These are phyloP conservation scores for Bagarius yarrelli DNA, from an alignment of 2,113 vertebrate species.

Conservation along the genomic window DNA sequence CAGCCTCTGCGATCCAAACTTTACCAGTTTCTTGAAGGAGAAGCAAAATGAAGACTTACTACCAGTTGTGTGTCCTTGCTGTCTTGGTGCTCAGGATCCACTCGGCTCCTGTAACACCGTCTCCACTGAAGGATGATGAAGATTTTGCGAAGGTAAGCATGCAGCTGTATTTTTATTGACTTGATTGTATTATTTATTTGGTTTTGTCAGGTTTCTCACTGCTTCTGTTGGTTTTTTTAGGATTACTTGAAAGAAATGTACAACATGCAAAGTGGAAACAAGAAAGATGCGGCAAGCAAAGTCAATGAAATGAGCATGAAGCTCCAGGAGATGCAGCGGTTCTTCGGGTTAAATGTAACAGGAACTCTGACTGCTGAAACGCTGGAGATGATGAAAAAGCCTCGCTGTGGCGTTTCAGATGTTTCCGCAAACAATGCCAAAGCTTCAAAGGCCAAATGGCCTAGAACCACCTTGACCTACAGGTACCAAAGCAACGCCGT, in stretches of 20 bases:
- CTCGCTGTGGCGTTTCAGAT: constrained; percentile 78
- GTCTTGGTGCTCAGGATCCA: constrained; percentile 51
- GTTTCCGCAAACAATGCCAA: constrained; percentile 65
- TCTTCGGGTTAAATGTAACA: constrained; percentile 74
- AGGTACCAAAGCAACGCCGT: constrained; percentile 65
- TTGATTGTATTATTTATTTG: background rate
- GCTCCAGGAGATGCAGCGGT: constrained; percentile 81
- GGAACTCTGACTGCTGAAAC: constrained; percentile 71
- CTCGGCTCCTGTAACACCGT: constrained; percentile 51
- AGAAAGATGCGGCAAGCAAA: background rate
- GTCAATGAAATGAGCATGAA: constrained; percentile 52
- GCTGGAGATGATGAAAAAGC: constrained; percentile 75
- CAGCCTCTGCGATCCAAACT: constrained; percentile 21
- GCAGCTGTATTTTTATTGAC: background rate
- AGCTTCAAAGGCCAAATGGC: constrained; percentile 70
- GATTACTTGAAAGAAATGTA: constrained; percentile 68
- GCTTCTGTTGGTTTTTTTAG: constrained; percentile 44
- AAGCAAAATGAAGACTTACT: constrained; percentile 62
- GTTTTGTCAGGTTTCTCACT: background rate
- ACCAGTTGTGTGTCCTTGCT: constrained; percentile 54
- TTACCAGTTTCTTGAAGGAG: constrained; percentile 1
- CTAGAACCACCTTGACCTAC: constrained; percentile 76
- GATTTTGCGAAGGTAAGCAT: constrained; percentile 61
- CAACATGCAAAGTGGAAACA: constrained; percentile 60
- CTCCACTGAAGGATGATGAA: constrained; percentile 47